phyloP scores from a whole-genome alignment of 2,113 vertebrate genomes.

The Mustelus asterias region DNA sequence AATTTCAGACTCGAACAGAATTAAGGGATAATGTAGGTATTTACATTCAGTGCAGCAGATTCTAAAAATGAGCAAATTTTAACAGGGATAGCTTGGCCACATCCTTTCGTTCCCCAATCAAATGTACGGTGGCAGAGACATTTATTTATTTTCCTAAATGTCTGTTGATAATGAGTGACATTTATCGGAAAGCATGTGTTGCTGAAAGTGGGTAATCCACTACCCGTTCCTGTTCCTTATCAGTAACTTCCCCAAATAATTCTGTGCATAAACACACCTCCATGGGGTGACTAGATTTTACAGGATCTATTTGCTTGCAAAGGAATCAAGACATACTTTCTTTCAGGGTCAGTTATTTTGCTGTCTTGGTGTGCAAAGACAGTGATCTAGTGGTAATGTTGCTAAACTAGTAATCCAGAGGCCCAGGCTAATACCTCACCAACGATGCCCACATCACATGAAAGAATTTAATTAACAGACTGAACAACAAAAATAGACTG shows the following conservation, averaged over 20 bases:
- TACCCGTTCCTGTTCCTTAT: neutral
- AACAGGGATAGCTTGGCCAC: neutral
- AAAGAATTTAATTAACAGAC: neutral
- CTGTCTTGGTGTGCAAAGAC: neutral
- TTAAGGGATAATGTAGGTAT: neutral
- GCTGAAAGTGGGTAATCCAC: neutral
- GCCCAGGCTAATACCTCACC: no score
- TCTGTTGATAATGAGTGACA: neutral
- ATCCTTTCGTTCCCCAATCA: neutral
- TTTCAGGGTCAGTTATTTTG: neutral
- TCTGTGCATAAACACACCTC: neutral
- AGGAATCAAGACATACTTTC: neutral
- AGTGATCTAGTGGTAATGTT: no score
- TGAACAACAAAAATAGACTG: neutral
- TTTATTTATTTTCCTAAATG: neutral
- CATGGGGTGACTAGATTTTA: neutral
- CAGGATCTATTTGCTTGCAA: neutral
- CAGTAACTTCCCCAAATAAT: neutral
- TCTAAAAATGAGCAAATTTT: neutral
- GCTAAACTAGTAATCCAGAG: no score
- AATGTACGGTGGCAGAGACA: neutral
- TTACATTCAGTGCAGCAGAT: neutral
- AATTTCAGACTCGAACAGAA: neutral
- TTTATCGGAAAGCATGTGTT: neutral
- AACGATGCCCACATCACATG: no score